Percentiles rank a stretch among this genome's conserved stretches.
phyloP scores from a whole-genome alignment of 2,888 invertebrate species.

The Pristionchus fissidentatus region DNA sequence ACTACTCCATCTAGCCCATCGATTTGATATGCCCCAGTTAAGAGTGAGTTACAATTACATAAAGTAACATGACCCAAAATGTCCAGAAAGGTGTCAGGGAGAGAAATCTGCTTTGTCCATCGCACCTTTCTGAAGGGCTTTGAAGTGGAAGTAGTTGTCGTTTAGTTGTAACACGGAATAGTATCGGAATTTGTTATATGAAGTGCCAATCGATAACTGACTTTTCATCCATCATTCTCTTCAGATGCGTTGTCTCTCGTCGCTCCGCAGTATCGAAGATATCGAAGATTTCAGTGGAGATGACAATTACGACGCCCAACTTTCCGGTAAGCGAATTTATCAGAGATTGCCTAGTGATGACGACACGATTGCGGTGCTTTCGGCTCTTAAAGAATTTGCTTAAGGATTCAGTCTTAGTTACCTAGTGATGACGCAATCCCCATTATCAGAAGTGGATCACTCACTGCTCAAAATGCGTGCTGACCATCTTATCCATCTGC shows the following conservation, averaged over 20 bases:
- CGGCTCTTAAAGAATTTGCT: not conserved
- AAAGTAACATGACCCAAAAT: too few species aligned
- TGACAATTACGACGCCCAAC: not conserved
- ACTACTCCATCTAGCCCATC: slow-evolving; percentile 27
- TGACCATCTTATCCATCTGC: slow-evolving; percentile 11
- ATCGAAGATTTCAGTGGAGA: slow-evolving; percentile 16
- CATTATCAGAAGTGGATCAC: slow-evolving; percentile 13
- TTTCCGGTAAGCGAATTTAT: not conserved
- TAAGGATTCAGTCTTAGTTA: not conserved
- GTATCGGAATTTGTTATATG: too few species aligned
- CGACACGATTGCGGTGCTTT: not conserved
- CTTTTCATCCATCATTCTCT: too few species aligned
- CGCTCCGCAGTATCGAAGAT: slow-evolving; percentile 7
- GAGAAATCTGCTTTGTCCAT: too few species aligned
- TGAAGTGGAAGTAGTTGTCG: too few species aligned
- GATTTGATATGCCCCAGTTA: slow-evolving; percentile 13
- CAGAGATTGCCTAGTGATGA: not conserved
- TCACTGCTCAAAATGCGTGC: not conserved
- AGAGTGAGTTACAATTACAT: not conserved
- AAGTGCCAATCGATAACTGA: too few species aligned
- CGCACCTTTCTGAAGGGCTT: too few species aligned
- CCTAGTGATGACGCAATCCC: not conserved
- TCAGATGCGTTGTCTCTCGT: slow-evolving; percentile 26
- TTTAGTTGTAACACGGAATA: too few species aligned
- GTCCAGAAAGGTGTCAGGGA: too few species aligned